Percentiles rank a stretch among this genome's conserved stretches.
These are phyloP conservation scores for Drosophila mimetica DNA, from an alignment of 2,888 invertebrate species.

Conservation along the genomic window DNA sequence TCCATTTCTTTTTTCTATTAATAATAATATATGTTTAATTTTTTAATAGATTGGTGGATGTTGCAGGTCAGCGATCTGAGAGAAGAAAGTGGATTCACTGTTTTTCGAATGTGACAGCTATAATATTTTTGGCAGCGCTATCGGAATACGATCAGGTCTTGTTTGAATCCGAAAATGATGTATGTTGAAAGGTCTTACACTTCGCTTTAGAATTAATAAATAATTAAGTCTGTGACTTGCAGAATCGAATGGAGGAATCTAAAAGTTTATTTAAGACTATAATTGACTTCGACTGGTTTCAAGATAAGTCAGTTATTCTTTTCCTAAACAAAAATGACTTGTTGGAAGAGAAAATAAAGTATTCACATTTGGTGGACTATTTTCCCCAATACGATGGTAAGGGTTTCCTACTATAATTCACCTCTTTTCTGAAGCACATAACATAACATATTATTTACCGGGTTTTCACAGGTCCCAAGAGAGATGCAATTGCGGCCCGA, in stretches of 20 bases:
- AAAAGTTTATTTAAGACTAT: slow-evolving; percentile 99
- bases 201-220: neutral
- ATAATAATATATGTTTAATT: neutral
- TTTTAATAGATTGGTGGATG: slow-evolving; percentile 98
- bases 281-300: slow-evolving; percentile 99
- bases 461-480: slow-evolving; percentile 91
- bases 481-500: slow-evolving; percentile 98
- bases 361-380: slow-evolving; percentile 99
- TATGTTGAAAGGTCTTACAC: slow-evolving; percentile 81
- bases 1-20: too few species aligned
- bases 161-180: slow-evolving; percentile 99
- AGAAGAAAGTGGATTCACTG: slow-evolving; percentile 99
- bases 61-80: slow-evolving; percentile 99
- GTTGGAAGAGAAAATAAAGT: slow-evolving; percentile 99
- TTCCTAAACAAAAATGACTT: slow-evolving; percentile 99
- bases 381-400: slow-evolving; percentile 99
- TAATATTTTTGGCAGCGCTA: slow-evolving; percentile 99
- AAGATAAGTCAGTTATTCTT: slow-evolving; percentile 99
- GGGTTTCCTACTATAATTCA: too few species aligned
- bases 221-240: slow-evolving; percentile 43
- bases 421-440: too few species aligned
- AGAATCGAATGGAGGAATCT: slow-evolving; percentile 99
- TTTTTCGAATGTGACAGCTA: slow-evolving; percentile 99
- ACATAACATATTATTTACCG: slow-evolving; percentile 24
- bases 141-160: slow-evolving; percentile 99